Conservation (phyloP, 2,888 invertebrate species). For the Cantharis lateralis region DNA sequence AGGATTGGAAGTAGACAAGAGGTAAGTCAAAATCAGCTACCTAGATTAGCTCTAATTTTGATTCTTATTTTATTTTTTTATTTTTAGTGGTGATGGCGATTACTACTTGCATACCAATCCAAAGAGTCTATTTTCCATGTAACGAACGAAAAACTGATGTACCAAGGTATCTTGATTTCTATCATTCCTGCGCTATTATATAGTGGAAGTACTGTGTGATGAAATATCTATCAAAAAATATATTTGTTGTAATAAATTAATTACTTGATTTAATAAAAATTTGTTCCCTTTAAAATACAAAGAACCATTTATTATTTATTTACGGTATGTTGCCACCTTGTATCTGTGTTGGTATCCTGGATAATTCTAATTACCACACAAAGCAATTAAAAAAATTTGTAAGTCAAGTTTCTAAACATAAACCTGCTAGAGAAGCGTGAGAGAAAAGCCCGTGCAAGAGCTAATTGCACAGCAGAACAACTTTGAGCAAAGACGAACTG, state of each 20-base stretch:
- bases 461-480: too few relatives aligned
- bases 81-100: background rate
- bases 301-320: too few relatives aligned
- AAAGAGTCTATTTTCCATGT: background rate
- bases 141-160: background rate
- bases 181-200: background rate
- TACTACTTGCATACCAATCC: background rate
- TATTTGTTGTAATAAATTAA: background rate
- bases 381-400: too few relatives aligned
- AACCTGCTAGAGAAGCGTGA: too few relatives aligned
- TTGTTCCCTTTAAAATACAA: too few relatives aligned
- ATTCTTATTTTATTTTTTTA: background rate
- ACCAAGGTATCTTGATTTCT: background rate
- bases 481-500: too few relatives aligned
- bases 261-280: background rate
- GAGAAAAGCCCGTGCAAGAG: too few relatives aligned
- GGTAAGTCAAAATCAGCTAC: background rate
- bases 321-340: too few relatives aligned
- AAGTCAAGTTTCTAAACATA: too few relatives aligned
- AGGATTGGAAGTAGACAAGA: constrained; percentile 8
- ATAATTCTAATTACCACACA: too few relatives aligned
- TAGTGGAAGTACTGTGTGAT: background rate
- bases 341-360: too few relatives aligned
- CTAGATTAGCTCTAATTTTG: too few relatives aligned
- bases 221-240: background rate